A percentile compares a stretch with the other conserved stretches of the same genome.
Evolutionary conservation across 1,140 invertebrate genomes (phyloP).

Genomic region (Danaus melanippus): DNA sequence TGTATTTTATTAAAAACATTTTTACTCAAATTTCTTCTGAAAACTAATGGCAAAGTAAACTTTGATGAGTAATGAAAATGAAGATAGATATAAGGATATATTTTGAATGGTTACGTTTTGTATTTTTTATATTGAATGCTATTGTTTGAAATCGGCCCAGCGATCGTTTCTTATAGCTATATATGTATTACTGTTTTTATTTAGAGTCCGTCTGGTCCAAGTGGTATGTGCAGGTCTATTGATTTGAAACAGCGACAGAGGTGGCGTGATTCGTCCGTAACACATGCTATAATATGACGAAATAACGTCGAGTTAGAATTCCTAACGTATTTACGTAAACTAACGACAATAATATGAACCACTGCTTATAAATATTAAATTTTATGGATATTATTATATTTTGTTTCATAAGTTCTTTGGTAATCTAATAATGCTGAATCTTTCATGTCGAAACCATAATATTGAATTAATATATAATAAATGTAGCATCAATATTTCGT

Average conservation of each 20-base stretch:
- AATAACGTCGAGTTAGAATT: slow-evolving; percentile 14
- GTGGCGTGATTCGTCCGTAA: slow-evolving; percentile 50
- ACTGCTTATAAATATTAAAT: too few species aligned
- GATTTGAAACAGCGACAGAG: slow-evolving; percentile 52
- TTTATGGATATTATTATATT: too few species aligned
- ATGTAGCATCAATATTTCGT: too few species aligned
- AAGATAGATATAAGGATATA: too few species aligned
- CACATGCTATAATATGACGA: slow-evolving; percentile 10
- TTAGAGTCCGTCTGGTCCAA: slow-evolving; percentile 36
- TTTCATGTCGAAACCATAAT: slow-evolving; percentile 15
- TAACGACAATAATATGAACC: background rate
- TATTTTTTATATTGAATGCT: background rate
- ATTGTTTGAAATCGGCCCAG: slow-evolving; percentile 9
- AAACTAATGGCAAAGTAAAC: too few species aligned
- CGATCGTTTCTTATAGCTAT: slow-evolving; percentile 3
- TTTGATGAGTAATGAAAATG: too few species aligned
- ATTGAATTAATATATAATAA: slow-evolving; percentile 12
- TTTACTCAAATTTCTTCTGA: too few species aligned
- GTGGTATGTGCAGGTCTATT: slow-evolving; percentile 40
- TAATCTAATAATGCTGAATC: slow-evolving; percentile 4
- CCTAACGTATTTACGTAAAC: slow-evolving; percentile 18
- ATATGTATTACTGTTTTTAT: slow-evolving; percentile 16
- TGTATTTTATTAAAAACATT: too few species aligned
- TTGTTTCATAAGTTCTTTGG: too few species aligned
- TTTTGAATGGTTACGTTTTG: too few species aligned